Base-by-base conservation (phyloP, 2,113 vertebrate species). In the Dasypus novemcinctus region DNA sequence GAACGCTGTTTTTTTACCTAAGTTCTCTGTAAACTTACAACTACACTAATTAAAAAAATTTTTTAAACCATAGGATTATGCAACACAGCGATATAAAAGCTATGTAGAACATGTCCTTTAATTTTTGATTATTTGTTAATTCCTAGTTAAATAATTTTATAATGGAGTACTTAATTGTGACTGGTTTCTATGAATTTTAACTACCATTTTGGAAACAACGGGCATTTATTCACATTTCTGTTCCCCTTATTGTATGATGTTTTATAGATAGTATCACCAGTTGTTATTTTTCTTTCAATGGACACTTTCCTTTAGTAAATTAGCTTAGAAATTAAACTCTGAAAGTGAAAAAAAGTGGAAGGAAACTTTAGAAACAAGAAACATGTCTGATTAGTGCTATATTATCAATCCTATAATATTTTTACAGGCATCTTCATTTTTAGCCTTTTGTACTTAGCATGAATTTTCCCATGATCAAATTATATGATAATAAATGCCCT, bases 291-390 rank as follows among this genome's bases (percentile, higher is more conserved):
- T 64, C 61, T 63, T 85, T 46, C 87, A 68, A 38, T 2, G 54
- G 36, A 54, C 78, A 54, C 61, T 95, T 83, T 59, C 20, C 59
- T 36, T 61, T 29, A 14, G 75, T 87, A 41, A 41, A 63, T 27
- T 92, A 57, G 46, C 23, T 64, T 91, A 80, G 15, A 87, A 69
- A 75, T 91, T 79, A 64, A 94, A 79, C 14, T 88, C 46, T 66
- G 10, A 72, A 85, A 33, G 68, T 84, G 52, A 52, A 23, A 83
- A 66, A 68, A 63, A 31, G 33, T n/a, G 7, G 38, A 21, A 43
- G 25, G 8, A 85, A 94, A 10, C 5, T n/a, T 72, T 74, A 52
- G 36, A 69, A 57, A 43, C 15, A 57, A 20, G 18, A 57, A 57
- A 57, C 31, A 2, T 15, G 33, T 81, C 27, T 68, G 4, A 38